A percentile compares a stretch with the other conserved stretches of the same genome.
These are phyloP conservation scores for Bufo gargarizans DNA, from an alignment of 2,113 vertebrate species.

Conservation along the genomic window DNA sequence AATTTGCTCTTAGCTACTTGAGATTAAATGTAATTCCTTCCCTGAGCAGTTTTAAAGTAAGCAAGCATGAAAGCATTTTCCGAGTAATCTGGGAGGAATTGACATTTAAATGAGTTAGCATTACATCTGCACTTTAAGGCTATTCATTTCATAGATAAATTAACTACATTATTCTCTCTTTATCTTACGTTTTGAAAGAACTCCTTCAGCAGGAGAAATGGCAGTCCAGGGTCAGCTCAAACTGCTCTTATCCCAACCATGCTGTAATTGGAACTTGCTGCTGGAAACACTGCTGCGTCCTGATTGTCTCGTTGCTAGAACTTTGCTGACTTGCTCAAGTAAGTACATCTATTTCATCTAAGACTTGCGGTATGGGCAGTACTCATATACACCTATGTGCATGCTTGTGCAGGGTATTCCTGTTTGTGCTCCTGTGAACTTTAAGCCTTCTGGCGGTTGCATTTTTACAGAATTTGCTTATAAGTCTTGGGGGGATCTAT, in stretches of 20 bases:
- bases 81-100: conserved; percentile 76
- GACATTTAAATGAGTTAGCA: conserved; percentile 77
- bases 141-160: conserved; percentile 78
- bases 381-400: background rate
- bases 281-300: conserved; percentile 80
- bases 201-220: conserved; percentile 74
- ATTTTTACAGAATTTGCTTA: background rate
- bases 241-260: conserved; percentile 88
- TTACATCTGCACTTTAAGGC: conserved; percentile 75
- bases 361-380: background rate
- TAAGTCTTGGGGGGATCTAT: background rate
- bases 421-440: background rate
- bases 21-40: conserved; percentile 89
- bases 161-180: conserved; percentile 71
- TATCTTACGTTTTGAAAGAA: conserved; percentile 81
- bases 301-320: conserved; percentile 84
- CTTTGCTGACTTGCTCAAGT: conserved; percentile 85
- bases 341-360: conserved; percentile 68
- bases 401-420: background rate
- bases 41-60: conserved; percentile 79
- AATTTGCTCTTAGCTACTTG: conserved; percentile 87
- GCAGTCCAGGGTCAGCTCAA: conserved; percentile 81
- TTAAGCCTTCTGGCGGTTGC: background rate
- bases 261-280: conserved; percentile 83
- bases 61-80: conserved; percentile 78